Conservation (phyloP, 2,888 invertebrate genomes). For the Furcula furcula region DNA sequence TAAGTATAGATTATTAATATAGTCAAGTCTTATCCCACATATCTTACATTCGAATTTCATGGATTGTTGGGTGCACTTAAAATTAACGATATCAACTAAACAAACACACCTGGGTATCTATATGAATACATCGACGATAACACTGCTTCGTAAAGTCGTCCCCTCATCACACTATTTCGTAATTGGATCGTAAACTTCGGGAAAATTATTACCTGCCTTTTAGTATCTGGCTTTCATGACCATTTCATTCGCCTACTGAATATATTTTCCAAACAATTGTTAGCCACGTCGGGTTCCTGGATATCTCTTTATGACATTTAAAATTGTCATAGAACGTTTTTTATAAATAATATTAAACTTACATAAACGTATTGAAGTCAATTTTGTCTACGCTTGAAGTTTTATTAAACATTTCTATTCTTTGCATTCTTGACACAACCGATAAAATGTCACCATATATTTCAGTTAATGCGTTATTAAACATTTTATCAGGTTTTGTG, state of each 20-base stretch:
- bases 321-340: conserved; percentile 16
- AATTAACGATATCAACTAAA: conserved; percentile 28
- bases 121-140: conserved; percentile 37
- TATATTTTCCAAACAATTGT: conserved; percentile 33
- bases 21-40: too few species aligned
- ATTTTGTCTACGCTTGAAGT: conserved; percentile 12
- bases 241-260: conserved; percentile 42
- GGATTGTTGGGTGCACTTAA: conserved; percentile 22
- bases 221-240: conserved; percentile 41
- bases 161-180: conserved; percentile 55
- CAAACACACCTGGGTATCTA: conserved; percentile 26
- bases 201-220: conserved; percentile 47
- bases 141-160: conserved; percentile 44
- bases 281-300: conserved; percentile 9
- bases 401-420: conserved; percentile 21
- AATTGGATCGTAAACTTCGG: conserved; percentile 55
- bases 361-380: conserved; percentile 14
- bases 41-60: too few species aligned
- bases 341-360: conserved; percentile 14
- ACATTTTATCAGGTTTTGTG: conserved; percentile 18
- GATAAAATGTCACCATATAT: conserved; percentile 32
- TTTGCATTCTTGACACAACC: conserved; percentile 23
- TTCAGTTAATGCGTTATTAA: conserved; percentile 28
- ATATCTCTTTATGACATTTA: conserved; percentile 29
- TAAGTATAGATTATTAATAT: too few species aligned